phyloP scores from a whole-genome alignment of 2,113 vertebrate species.

The Micromys minutus region DNA sequence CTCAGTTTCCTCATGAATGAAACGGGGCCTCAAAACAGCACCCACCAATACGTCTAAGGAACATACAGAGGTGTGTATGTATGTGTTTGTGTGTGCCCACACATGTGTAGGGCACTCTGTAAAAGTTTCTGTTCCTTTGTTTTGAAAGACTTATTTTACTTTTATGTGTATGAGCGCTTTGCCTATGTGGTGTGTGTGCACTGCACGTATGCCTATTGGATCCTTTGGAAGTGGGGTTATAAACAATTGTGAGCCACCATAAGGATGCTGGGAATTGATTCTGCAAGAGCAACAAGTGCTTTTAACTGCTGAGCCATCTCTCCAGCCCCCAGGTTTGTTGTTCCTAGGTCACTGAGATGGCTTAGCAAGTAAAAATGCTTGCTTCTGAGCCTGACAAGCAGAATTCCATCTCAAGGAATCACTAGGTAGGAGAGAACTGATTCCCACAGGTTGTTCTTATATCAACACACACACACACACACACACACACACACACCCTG shows the following conservation, averaged over 20 bases:
- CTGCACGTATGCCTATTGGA: not conserved
- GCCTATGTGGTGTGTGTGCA: not conserved
- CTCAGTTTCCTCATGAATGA: not conserved
- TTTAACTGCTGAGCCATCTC: not conserved
- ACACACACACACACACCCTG: not conserved
- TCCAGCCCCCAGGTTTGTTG: not conserved
- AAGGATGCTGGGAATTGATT: not conserved
- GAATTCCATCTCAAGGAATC: not conserved
- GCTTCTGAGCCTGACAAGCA: not conserved
- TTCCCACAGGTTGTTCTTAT: not conserved
- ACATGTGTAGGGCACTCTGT: not conserved
- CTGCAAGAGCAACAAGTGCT: not conserved
- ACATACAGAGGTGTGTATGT: not conserved
- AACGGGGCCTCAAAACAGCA: not conserved
- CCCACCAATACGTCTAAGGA: not conserved
- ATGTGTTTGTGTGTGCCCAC: not conserved
- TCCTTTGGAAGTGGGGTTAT: not conserved
- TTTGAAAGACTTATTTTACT: not conserved
- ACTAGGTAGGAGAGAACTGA: not conserved
- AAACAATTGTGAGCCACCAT: not conserved
- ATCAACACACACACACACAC: not conserved
- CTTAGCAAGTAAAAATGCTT: not conserved
- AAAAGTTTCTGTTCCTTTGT: not conserved
- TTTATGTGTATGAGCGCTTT: not conserved
- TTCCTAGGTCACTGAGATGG: not conserved